Conservation (phyloP, 2,797 vertebrate species). For the Leuciscus waleckii region DNA sequence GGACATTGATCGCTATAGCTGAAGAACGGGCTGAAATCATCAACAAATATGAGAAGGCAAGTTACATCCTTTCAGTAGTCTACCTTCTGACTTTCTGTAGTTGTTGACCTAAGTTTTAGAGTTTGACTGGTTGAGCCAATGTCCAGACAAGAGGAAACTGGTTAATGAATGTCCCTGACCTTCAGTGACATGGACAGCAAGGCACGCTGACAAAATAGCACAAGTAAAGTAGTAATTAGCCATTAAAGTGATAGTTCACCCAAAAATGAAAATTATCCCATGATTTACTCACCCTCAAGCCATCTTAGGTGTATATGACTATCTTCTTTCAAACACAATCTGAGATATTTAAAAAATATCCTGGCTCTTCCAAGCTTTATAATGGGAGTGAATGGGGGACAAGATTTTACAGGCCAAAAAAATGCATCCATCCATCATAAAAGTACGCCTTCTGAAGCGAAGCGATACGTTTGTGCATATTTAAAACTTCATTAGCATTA, state of each 20-base stretch:
- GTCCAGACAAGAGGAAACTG: not conserved
- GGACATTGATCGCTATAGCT: constrained; percentile 87
- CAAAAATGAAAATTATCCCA: no score
- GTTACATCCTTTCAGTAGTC: constrained; percentile 24
- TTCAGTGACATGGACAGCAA: not conserved
- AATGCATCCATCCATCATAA: no score
- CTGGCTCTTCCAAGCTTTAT: no score
- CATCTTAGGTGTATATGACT: no score
- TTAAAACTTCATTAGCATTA: no score
- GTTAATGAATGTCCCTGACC: not conserved
- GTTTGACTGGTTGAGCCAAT: not conserved
- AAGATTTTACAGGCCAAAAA: no score
- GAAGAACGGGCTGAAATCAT: constrained; percentile 89
- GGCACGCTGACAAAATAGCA: not conserved
- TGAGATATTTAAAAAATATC: no score
- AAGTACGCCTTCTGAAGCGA: no score
- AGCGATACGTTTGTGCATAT: no score
- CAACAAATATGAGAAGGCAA: constrained; percentile 88
- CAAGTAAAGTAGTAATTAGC: not conserved
- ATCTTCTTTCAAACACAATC: no score
- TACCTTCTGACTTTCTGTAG: not conserved
- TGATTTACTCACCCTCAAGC: no score
- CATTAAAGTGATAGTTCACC: not conserved
- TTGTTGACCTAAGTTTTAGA: not conserved
- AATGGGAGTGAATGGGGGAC: no score